Evolutionary conservation across 1,140 invertebrate genomes (phyloP).

Genomic region (Gryllus bimaculatus): DNA sequence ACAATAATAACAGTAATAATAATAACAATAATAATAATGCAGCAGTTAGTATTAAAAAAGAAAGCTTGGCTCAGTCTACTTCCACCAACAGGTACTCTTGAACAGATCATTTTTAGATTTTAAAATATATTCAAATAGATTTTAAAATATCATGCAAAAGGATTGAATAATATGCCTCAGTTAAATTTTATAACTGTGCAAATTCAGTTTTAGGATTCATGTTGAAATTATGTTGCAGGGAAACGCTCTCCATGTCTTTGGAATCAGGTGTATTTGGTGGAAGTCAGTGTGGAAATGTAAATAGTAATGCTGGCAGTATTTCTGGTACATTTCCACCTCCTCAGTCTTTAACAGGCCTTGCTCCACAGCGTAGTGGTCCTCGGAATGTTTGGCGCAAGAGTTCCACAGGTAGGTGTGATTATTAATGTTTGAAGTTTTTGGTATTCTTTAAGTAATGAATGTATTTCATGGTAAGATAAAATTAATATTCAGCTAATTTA

Average conservation of each 20-base stretch:
- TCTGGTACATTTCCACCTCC: background rate
- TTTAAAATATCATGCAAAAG: too few species aligned
- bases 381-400: conserved; percentile 19
- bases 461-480: too few species aligned
- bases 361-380: conserved; percentile 7
- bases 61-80: background rate
- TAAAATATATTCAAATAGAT: background rate
- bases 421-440: too few species aligned
- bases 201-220: background rate
- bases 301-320: conserved; percentile 8
- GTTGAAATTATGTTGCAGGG: conserved; percentile 11
- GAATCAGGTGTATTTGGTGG: conserved; percentile 10
- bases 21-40: background rate
- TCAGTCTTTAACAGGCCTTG: background rate
- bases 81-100: conserved; percentile 1
- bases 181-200: too few species aligned
- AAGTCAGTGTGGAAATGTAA: background rate
- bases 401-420: conserved; percentile 9
- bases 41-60: background rate
- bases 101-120: background rate
- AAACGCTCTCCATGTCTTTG: conserved; percentile 15
- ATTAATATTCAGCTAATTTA: too few species aligned
- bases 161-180: too few species aligned
- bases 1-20: conserved; percentile 2
- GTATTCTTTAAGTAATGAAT: too few species aligned